These are phyloP conservation scores for Pogonophryne albipinna DNA, from an alignment of 2,797 vertebrate genomes.

Conservation along the genomic window DNA sequence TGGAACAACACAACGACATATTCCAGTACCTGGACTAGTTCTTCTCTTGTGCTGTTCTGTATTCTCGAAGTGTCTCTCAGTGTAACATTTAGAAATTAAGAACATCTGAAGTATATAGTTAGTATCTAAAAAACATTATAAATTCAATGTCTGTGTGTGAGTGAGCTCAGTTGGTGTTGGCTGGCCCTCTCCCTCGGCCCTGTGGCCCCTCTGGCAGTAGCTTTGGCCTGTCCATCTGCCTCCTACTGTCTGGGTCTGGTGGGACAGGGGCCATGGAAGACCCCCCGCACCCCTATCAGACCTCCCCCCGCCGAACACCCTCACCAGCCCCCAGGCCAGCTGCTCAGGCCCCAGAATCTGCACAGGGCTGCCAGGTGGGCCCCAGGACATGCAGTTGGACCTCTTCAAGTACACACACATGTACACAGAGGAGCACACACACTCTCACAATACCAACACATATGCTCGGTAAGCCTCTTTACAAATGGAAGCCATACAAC, in stretches of 20 bases:
- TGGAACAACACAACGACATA: too few relatives aligned
- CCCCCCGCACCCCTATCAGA: slow-evolving; percentile 54
- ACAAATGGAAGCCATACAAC: slow-evolving; percentile 73
- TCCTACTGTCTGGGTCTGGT: slow-evolving; percentile 78
- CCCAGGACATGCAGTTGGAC: slow-evolving; percentile 74
- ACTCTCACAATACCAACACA: slow-evolving; percentile 71
- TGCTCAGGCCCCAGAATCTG: slow-evolving; percentile 78
- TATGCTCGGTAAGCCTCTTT: slow-evolving; percentile 77
- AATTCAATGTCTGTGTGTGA: slow-evolving; percentile 11
- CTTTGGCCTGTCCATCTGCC: slow-evolving; percentile 85
- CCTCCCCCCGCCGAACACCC: slow-evolving; percentile 49
- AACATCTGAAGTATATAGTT: too few relatives aligned
- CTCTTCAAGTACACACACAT: slow-evolving; percentile 46
- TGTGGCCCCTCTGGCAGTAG: slow-evolving; percentile 78
- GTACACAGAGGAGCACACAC: slow-evolving; percentile 39
- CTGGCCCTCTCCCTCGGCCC: slow-evolving; percentile 67
- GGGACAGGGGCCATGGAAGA: slow-evolving; percentile 76
- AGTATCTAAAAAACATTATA: too few relatives aligned
- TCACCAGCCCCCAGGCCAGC: slow-evolving; percentile 76
- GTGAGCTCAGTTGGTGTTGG: slow-evolving; percentile 64
- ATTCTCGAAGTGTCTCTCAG: too few relatives aligned
- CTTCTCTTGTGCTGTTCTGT: too few relatives aligned
- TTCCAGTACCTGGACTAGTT: too few relatives aligned
- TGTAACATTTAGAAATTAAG: too few relatives aligned
- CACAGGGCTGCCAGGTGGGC: slow-evolving; percentile 78